These are phyloP conservation scores for Pollenia angustigena DNA, from an alignment of 2,888 invertebrate genomes.

Conservation along the genomic window DNA sequence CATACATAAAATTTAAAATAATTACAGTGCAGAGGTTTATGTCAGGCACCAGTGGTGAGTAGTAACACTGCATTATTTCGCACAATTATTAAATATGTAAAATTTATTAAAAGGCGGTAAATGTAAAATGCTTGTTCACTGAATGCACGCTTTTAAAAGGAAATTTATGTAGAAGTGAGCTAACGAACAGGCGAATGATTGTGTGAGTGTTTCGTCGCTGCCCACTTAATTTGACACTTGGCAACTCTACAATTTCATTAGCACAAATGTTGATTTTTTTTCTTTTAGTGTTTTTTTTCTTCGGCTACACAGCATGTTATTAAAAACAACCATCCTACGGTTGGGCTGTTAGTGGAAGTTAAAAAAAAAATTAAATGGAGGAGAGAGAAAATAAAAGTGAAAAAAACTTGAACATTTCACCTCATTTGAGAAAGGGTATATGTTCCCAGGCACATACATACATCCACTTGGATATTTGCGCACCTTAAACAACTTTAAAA, in stretches of 20 bases:
- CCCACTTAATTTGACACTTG: conserved; percentile 73
- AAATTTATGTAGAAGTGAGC: background rate
- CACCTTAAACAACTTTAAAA: background rate
- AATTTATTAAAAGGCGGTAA: conserved; percentile 62
- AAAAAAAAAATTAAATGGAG: background rate
- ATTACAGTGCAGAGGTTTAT: conserved; percentile 37
- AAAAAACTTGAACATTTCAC: conserved; percentile 34
- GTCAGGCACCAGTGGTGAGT: background rate
- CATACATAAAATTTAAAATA: conserved; percentile 45
- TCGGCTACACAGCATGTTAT: conserved; percentile 62
- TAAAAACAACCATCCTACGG: conserved; percentile 34
- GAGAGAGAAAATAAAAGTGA: conserved; percentile 6
- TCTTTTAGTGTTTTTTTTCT: conserved; percentile 14
- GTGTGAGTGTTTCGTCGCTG: conserved; percentile 16
- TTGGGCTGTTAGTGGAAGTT: conserved; percentile 49
- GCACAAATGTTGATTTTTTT: conserved; percentile 46
- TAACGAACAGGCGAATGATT: background rate
- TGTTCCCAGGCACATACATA: background rate
- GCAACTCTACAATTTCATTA: conserved; percentile 65
- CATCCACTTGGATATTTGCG: conserved; percentile 1
- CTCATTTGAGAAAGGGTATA: conserved; percentile 28
- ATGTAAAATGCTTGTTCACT: conserved; percentile 44
- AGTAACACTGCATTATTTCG: conserved; percentile 56
- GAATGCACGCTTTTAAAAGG: conserved; percentile 9
- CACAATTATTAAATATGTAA: conserved; percentile 73